Conservation (phyloP, 2,888 invertebrate genomes). For the Trachelus tabidus region DNA sequence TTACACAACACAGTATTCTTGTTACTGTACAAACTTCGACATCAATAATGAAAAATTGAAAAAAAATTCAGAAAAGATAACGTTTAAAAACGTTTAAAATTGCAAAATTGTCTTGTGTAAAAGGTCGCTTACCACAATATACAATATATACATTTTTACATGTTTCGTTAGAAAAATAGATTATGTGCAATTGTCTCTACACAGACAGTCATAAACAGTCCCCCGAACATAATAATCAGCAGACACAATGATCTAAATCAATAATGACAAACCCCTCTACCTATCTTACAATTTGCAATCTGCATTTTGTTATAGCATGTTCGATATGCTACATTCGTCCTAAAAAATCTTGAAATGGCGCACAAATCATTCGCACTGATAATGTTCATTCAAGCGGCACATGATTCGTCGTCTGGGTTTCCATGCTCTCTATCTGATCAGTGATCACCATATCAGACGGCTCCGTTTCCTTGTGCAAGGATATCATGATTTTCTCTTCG, state of each 20-base stretch:
- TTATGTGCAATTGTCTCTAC: background rate
- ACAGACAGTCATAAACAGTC: background rate
- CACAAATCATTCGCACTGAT: background rate
- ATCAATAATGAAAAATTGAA: background rate
- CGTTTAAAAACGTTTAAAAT: slow-evolving; percentile 53
- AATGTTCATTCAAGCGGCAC: slow-evolving; percentile 53
- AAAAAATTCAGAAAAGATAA: slow-evolving; percentile 15
- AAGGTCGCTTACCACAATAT: slow-evolving; percentile 55
- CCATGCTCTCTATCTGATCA: slow-evolving; percentile 53
- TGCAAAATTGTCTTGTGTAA: slow-evolving; percentile 58
- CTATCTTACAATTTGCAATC: background rate
- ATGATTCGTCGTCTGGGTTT: slow-evolving; percentile 53
- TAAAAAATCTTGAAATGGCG: background rate
- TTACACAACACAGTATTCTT: background rate
- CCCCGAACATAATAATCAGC: background rate
- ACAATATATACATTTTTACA: slow-evolving; percentile 59
- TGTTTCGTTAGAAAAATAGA: slow-evolving; percentile 57
- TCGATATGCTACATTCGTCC: background rate
- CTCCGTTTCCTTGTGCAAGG: slow-evolving; percentile 75
- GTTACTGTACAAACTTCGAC: background rate
- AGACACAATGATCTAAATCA: background rate
- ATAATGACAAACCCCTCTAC: background rate
- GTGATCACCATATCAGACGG: slow-evolving; percentile 65
- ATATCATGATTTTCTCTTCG: slow-evolving; percentile 83
- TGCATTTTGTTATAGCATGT: background rate